Percentiles rank a stretch among this genome's conserved stretches.
phyloP scores from a whole-genome alignment of 1,140 invertebrate species.

The Lucilia sericata region DNA sequence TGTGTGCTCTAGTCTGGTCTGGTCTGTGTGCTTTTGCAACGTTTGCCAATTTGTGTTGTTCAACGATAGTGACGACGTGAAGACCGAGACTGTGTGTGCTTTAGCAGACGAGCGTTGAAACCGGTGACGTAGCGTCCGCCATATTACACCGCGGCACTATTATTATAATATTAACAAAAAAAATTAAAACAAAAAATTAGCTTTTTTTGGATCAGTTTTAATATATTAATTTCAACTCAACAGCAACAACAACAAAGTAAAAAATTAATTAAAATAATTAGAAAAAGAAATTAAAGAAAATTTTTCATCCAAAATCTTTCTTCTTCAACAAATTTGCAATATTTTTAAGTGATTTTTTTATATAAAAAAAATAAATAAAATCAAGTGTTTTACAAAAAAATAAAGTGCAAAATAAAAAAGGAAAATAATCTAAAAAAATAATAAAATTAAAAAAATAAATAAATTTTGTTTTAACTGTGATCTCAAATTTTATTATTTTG shows the following conservation, averaged over 20 bases:
- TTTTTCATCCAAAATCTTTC: not conserved
- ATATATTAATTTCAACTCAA: not conserved
- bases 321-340: slow-evolving; percentile 38
- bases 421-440: not conserved
- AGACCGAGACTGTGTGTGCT: slow-evolving; percentile 49
- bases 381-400: not conserved
- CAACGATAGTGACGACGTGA: slow-evolving; percentile 64
- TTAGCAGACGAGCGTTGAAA: slow-evolving; percentile 60
- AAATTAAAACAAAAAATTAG: slow-evolving; percentile 3
- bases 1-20: slow-evolving; percentile 14
- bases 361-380: slow-evolving; percentile 2
- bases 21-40: slow-evolving; percentile 61
- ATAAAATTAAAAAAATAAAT: slow-evolving; percentile 1
- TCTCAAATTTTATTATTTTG: slow-evolving; percentile 39
- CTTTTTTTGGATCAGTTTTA: slow-evolving; percentile 44
- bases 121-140: slow-evolving; percentile 67
- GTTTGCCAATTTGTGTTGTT: slow-evolving; percentile 66
- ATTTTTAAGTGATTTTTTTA: slow-evolving; percentile 37
- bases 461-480: slow-evolving; percentile 39
- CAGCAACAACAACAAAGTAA: not conserved
- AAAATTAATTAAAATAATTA: not conserved
- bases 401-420: slow-evolving; percentile 21
- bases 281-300: not conserved
- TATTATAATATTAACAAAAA: slow-evolving; percentile 34
- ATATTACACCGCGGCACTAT: slow-evolving; percentile 66